phyloP scores from a whole-genome alignment of 2,888 invertebrate species.

The Nowickia ferox region DNA sequence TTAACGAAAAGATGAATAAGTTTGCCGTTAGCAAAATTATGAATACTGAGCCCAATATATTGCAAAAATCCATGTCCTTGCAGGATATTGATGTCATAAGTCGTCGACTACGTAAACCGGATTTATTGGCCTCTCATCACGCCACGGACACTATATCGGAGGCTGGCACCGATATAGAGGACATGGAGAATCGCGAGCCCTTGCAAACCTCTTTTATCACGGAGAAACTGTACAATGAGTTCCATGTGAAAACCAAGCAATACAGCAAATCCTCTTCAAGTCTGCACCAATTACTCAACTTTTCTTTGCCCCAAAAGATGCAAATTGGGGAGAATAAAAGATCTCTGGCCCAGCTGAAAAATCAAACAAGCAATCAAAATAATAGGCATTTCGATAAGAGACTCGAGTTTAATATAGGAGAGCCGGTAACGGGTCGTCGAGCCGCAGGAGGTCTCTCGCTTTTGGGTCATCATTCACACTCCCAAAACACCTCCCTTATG shows the following conservation, averaged over 20 bases:
- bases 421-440: constrained; percentile 80
- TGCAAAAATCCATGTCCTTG: constrained; percentile 82
- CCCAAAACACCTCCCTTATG: constrained; percentile 72
- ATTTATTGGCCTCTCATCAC: constrained; percentile 78
- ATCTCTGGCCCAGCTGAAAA: constrained; percentile 79
- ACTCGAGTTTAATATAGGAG: constrained; percentile 77
- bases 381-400: constrained; percentile 66
- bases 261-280: constrained; percentile 87
- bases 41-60: constrained; percentile 73
- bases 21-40: constrained; percentile 68
- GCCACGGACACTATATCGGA: constrained; percentile 80
- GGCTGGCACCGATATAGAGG: constrained; percentile 80
- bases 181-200: constrained; percentile 79
- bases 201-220: constrained; percentile 87
- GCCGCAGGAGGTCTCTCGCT: constrained; percentile 79
- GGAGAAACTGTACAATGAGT: constrained; percentile 88
- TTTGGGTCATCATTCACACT: constrained; percentile 73
- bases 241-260: constrained; percentile 88
- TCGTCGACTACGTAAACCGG: constrained; percentile 77
- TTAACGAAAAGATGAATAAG: constrained; percentile 75
- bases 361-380: constrained; percentile 63
- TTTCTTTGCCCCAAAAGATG: constrained; percentile 82
- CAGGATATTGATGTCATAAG: constrained; percentile 82
- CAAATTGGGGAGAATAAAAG: constrained; percentile 84
- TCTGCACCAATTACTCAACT: constrained; percentile 83